Base-by-base conservation (phyloP, 2,888 invertebrate genomes). In the Leucophenga montana region DNA sequence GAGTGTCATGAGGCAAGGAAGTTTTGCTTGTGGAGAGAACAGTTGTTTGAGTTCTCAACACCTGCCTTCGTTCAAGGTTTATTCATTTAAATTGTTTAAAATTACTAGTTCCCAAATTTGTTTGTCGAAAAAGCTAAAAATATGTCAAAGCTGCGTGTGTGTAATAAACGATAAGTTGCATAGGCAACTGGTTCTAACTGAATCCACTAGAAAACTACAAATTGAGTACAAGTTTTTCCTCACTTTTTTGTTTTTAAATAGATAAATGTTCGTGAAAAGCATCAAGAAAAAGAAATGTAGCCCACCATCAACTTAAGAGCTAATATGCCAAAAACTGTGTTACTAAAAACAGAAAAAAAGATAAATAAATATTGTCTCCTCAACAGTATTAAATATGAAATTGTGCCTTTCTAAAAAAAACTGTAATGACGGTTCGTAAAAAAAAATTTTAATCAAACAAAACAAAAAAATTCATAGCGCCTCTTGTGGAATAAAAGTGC, bases 41-140 rank as follows among this genome's bases (percentile, higher is more conserved):
- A 83, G 84, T 78, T 84, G 84, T 76, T 77, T 68, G 68, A 57
- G 74, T 84, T 82, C 82, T 79, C 82, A 82, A 68, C 75, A 70
- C 71, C 72, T 78, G 74, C 69, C 44, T 1, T 18, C 31, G 64
- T 74, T 77, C 78, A 80, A 74, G 80, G 83, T 59, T 71, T 39
- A 64, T 59, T 71, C 27, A 64, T 46, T 53, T 64, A 48, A 54
- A 39, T 57, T 31, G 57, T 53, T 16, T 54, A 16, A 50, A 44
- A 44, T 33, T 62, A 54, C 50, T 39, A 69, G 33, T 66, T 66
- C 31, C 16, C 67, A 66, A 74, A 64, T 16, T 27, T 8, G 27
- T 56, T 22, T 20, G 20, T 22, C 13, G 54, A 14, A 27, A 57
- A 31, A 31, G 27, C n/a, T 11, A 16, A 27, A 65, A 65, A 65